These are phyloP conservation scores for Eueides isabella DNA, from an alignment of 1,140 invertebrate species.

Conservation along the genomic window DNA sequence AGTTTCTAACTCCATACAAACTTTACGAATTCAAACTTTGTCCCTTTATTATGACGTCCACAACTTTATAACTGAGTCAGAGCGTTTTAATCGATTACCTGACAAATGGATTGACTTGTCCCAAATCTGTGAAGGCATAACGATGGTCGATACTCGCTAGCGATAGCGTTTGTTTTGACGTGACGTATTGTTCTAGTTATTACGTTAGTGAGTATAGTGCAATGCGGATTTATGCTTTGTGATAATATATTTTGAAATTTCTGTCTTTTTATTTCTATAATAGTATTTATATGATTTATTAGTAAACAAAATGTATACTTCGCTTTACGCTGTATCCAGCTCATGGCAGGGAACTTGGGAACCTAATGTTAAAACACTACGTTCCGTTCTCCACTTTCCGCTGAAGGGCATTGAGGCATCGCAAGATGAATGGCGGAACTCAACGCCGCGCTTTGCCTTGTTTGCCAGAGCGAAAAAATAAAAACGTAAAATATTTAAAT, in stretches of 20 bases:
- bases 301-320: no score
- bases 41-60: neutral
- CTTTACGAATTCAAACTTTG: neutral
- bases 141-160: slow-evolving; percentile 3
- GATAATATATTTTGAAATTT: neutral
- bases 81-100: slow-evolving; percentile 13
- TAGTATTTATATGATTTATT: neutral
- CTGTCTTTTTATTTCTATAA: no score
- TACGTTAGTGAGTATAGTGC: slow-evolving; percentile 7
- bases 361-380: no score
- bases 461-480: no score
- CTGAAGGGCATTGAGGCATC: no score
- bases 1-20: neutral
- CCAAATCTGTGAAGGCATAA: slow-evolving; percentile 6
- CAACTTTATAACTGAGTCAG: neutral
- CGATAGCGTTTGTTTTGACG: slow-evolving; percentile 9
- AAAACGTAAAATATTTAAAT: no score
- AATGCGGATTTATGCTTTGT: slow-evolving; percentile 5
- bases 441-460: no score
- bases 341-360: no score
- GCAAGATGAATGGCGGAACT: no score
- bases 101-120: slow-evolving; percentile 10
- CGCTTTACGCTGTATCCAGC: no score
- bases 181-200: neutral
- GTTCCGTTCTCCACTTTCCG: no score